Conservation (phyloP, 1,140 invertebrate species). For the Cydia strobilella region DNA sequence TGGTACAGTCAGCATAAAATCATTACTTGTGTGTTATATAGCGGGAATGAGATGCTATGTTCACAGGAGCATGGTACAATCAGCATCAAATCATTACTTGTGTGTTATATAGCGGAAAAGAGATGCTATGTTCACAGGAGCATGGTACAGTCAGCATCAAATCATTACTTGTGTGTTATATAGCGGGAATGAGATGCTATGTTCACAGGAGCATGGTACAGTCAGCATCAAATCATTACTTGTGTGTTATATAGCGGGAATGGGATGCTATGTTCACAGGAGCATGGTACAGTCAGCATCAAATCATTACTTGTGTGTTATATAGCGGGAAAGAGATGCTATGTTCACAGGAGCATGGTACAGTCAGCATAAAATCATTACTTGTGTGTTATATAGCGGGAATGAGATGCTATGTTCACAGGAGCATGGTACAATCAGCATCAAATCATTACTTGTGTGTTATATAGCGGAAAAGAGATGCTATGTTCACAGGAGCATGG, state of each 20-base stretch:
- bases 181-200: background rate
- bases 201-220: background rate
- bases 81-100: background rate
- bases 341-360: background rate
- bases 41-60: background rate
- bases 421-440: background rate
- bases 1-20: background rate
- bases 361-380: background rate
- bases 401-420: background rate
- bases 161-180: background rate
- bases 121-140: background rate
- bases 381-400: background rate
- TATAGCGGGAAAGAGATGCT: background rate
- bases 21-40: background rate
- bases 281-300: background rate
- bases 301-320: slow-evolving; percentile 1
- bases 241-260: background rate
- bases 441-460: background rate
- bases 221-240: background rate
- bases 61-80: background rate
- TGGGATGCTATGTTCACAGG: background rate
- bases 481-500: background rate
- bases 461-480: background rate
- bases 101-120: background rate
- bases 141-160: background rate